Evolutionary conservation across 2,888 invertebrate genomes (phyloP).

Genomic region (Eumacrocentrus americanus): DNA sequence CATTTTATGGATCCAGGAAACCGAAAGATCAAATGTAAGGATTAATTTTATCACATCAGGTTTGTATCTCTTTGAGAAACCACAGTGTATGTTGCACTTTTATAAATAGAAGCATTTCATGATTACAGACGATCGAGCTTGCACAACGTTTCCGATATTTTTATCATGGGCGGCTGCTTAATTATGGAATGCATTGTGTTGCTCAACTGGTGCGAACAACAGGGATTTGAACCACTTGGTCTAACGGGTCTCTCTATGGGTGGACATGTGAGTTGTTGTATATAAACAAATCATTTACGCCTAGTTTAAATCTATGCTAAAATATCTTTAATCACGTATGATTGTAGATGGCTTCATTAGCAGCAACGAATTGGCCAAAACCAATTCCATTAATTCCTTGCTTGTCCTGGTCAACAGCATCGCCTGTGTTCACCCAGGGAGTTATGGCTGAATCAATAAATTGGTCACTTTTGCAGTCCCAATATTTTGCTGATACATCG

Average conservation of each 20-base stretch:
- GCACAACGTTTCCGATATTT: slow-evolving; percentile 95
- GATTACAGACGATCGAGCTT: slow-evolving; percentile 81
- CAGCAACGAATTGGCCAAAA: slow-evolving; percentile 94
- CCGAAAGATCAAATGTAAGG: slow-evolving; percentile 84
- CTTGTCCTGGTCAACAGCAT: slow-evolving; percentile 96
- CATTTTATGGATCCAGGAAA: slow-evolving; percentile 90
- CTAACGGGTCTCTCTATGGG: slow-evolving; percentile 98
- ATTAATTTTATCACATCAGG: slow-evolving; percentile 30
- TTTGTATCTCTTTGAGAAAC: slow-evolving; percentile 35
- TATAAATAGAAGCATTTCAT: slow-evolving; percentile 29
- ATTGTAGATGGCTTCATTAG: slow-evolving; percentile 93
- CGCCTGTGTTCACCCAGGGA: slow-evolving; percentile 94
- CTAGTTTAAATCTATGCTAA: too few species aligned
- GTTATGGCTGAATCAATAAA: slow-evolving; percentile 95
- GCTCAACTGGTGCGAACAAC: slow-evolving; percentile 90
- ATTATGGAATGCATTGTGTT: slow-evolving; percentile 91
- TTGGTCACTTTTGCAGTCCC: slow-evolving; percentile 88
- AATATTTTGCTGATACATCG: slow-evolving; percentile 81
- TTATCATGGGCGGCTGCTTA: slow-evolving; percentile 98
- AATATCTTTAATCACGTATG: slow-evolving; percentile 31
- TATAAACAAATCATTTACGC: too few species aligned
- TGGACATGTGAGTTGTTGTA: slow-evolving; percentile 89
- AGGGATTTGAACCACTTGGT: slow-evolving; percentile 91
- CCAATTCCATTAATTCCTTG: slow-evolving; percentile 94
- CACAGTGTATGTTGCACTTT: slow-evolving; percentile 2